Percentiles rank a stretch among this genome's conserved stretches.
These are phyloP conservation scores for Atractosteus spatula DNA, from an alignment of 2,113 vertebrate genomes.

Conservation along the genomic window DNA sequence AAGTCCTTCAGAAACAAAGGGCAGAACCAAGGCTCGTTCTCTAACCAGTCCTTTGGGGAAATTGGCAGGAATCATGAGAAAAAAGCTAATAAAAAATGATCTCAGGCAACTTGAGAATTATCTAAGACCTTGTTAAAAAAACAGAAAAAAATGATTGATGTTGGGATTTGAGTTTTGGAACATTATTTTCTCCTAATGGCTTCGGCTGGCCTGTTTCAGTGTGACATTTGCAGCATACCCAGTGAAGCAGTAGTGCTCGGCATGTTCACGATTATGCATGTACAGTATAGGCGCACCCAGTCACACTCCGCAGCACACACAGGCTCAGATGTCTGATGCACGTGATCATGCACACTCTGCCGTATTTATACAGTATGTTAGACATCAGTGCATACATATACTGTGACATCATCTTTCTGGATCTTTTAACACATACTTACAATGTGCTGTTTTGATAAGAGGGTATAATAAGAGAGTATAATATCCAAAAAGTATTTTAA, in stretches of 20 bases:
- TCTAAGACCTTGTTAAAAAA: background rate
- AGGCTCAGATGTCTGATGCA: background rate
- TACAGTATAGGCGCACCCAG: background rate
- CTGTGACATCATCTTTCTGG: constrained; percentile 53
- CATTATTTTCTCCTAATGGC: background rate
- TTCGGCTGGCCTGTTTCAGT: background rate
- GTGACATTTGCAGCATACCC: background rate
- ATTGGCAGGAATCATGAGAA: constrained; percentile 5
- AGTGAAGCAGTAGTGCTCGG: background rate
- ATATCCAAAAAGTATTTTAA: constrained; percentile 29
- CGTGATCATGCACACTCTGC: background rate
- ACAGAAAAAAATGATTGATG: background rate
- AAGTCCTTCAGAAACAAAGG: no score
- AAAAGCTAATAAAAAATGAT: background rate
- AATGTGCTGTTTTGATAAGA: constrained; percentile 38
- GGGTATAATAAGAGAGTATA: no score
- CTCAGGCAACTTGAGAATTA: background rate
- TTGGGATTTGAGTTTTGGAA: background rate
- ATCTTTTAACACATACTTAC: constrained; percentile 41
- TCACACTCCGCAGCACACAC: background rate
- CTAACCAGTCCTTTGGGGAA: background rate
- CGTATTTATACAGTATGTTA: constrained; percentile 39
- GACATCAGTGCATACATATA: constrained; percentile 49
- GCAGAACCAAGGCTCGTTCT: background rate
- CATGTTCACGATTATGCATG: background rate